Conservation (phyloP, 2,113 vertebrate genomes). For the Morone saxatilis region DNA sequence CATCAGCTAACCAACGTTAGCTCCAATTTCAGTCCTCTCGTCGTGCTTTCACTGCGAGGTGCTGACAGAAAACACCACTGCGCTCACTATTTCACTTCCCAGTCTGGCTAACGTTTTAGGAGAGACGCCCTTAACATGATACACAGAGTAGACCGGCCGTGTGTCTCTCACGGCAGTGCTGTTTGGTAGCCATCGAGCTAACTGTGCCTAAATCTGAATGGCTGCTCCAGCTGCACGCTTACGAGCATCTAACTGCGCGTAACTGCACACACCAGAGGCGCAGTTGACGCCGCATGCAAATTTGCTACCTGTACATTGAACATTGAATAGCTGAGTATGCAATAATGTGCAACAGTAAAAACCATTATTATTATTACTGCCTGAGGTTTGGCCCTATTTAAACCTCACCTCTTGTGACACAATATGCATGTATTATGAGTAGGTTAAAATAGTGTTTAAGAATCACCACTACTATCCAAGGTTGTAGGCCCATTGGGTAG, state of each 20-base stretch:
- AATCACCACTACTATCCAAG: neutral
- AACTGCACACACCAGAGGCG: conserved; percentile 45
- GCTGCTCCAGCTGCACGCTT: conserved; percentile 51
- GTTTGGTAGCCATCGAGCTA: conserved; percentile 54
- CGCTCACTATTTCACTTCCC: neutral
- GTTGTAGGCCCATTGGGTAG: neutral
- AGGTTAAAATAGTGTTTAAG: neutral
- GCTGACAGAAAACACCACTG: conserved; percentile 16
- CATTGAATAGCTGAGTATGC: neutral
- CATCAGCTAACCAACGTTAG: conserved; percentile 77
- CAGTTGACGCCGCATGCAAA: conserved; percentile 47
- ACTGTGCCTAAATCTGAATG: conserved; percentile 49
- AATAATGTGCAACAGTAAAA: neutral
- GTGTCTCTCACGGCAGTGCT: neutral
- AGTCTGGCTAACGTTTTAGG: neutral
- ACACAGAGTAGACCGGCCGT: neutral
- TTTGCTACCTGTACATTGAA: neutral
- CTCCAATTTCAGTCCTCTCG: conserved; percentile 47
- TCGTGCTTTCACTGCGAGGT: conserved; percentile 17
- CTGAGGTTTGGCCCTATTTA: neutral
- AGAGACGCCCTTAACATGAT: neutral
- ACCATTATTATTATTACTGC: too few species aligned
- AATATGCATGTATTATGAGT: neutral
- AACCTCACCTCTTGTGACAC: neutral
- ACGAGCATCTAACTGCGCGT: conserved; percentile 59